Evolutionary conservation across 2,797 vertebrate genomes (phyloP), one percentile per base, ranked within the genome.

Genomic region (Hephaestus fuliginosus): DNA sequence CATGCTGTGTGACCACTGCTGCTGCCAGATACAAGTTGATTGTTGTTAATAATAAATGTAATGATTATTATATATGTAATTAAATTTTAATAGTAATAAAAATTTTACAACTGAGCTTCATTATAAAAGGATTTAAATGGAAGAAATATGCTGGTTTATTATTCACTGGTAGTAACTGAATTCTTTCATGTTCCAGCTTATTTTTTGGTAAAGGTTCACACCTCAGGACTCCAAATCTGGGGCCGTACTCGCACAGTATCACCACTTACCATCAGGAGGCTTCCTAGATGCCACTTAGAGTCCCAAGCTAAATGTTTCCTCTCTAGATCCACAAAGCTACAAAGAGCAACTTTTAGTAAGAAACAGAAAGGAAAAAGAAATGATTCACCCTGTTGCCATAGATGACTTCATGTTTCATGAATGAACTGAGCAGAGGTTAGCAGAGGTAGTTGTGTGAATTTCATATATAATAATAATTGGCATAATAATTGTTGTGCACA

Each of bases 1-100:
- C 70, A 43, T 1, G 6, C 76, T 62, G 73, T 71, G 60, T 65
- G 58, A 86, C 58, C 30, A 46, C 69, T 4, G 46, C 57, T 33
- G 53, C 67, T 17, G 67, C 58, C 61, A 72, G 51, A n/a, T n/a
- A 5, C 11, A 3, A 36, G 28, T 20, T 17, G 22, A 60, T 67
- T 55, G 41, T 70, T 71, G 36, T 78, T 44, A 57, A 71, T 71
- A 64, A 63, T 22, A 5, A 69, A 67, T 48, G 43, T 53, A 62
- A 68, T 76, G 10, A 74, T 46, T 41, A 20, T 62, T 25, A 25
- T 25, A 25, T 25, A 25, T 25, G 25, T 25, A 25, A 25, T 25
- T 25, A 25, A 25, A 25, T 25, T 25, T 25, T 25, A 25, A 25
- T 25, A 25, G 25, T 25, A 25, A 25, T 7, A 12, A 12, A 44